Evolutionary conservation across 2,797 vertebrate genomes (phyloP), one percentile per base, ranked within the genome.

Genomic region (Streptopelia turtur): DNA sequence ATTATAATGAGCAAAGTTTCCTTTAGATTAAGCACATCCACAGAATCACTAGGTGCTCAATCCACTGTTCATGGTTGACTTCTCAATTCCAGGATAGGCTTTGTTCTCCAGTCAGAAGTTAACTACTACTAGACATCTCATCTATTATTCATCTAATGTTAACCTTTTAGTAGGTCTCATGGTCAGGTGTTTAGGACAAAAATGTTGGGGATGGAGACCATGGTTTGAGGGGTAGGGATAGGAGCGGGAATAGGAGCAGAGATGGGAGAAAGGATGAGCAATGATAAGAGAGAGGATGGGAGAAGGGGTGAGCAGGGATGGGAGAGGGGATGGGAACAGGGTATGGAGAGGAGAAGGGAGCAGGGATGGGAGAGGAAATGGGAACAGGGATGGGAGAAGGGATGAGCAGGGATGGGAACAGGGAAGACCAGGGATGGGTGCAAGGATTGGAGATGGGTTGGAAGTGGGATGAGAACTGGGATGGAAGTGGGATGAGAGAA

Each of bases 401-500:
- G 16, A 60, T 25, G 11, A 60, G 15, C 5, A 27, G 25, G 13
- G 35, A 27, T 30, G 59, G 59, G 24, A 60, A 24, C 16, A 8
- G 24, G 35, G 16, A 61, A 35, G 11, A 60, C 15, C 5, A 11
- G 24, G 16, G 24, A n/a, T 60, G 22, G 12, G 21, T 16, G 37
- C 8, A 8, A 22, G 13, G 41, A 41, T 41, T 9, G 28, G 5
- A 81, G 16, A 2, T 5, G 4, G 20, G 35, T 35, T 57, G 20
- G 5, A 6, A 52, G 5, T 2, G 13, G 15, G 13, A 33, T 9
- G 45, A 18, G 22, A 63, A 21, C 1, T 2, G 31, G 12, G 25
- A 47, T 21, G 8, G 10, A 13, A 63, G 8, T 6, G 9, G 9
- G 25, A 17, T 22, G 27, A 11, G 15, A 63, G n/a, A 2, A 6